Evolutionary conservation across 2,113 vertebrate species (phyloP).

Genomic region (Macheiramphus alcinus): DNA sequence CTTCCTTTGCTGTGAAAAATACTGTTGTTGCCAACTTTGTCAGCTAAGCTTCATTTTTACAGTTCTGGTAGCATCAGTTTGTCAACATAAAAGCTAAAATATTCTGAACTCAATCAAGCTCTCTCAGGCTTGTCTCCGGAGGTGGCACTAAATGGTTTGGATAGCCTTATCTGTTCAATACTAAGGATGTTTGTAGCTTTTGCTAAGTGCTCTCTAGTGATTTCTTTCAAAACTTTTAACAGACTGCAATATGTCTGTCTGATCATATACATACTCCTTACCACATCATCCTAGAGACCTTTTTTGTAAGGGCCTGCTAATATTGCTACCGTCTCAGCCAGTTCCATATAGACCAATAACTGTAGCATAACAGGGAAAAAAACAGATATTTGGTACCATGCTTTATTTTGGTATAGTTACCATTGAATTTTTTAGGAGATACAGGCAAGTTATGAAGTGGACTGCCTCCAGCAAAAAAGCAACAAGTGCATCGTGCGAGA

Average conservation of each 20-base stretch:
- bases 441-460: background rate
- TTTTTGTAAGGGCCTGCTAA: background rate
- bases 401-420: background rate
- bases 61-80: conserved; percentile 1
- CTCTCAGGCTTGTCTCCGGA: background rate
- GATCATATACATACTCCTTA: background rate
- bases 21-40: background rate
- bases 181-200: background rate
- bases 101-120: conserved; percentile 27
- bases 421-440: background rate
- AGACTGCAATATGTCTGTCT: background rate
- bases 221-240: conserved; percentile 7
- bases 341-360: background rate
- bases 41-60: conserved; percentile 20
- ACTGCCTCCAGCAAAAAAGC: background rate
- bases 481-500: background rate
- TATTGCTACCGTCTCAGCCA: background rate
- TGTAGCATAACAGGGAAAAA: background rate
- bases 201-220: background rate
- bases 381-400: background rate
- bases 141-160: background rate
- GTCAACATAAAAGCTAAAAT: conserved; percentile 36
- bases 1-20: conserved; percentile 1
- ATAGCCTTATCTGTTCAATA: background rate
- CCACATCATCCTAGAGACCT: background rate